Conservation (phyloP, 64 coral and sea anemone genomes). For the Exaiptasia diaphana region DNA sequence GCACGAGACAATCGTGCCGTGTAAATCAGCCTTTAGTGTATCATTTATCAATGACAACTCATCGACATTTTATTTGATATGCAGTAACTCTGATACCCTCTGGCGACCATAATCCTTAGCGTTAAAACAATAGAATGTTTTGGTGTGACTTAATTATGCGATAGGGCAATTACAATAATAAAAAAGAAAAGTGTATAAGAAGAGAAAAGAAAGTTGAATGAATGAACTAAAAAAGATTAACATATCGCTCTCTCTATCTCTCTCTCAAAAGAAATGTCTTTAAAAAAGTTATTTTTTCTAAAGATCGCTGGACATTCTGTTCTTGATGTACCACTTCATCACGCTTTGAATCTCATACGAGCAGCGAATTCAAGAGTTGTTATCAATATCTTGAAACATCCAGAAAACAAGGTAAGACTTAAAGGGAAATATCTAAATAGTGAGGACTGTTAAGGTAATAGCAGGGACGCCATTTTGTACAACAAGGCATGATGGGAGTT, state of each 20-base stretch:
- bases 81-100: too few species aligned
- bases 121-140: not conserved
- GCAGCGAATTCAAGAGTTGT: constrained; percentile 29
- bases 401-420: constrained; percentile 16
- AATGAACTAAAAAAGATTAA: not conserved
- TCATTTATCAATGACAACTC: too few species aligned
- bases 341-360: constrained; percentile 32
- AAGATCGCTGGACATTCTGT: constrained; percentile 15
- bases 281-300: not conserved
- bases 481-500: not conserved
- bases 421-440: not conserved
- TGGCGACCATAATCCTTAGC: too few species aligned
- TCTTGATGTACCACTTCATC: constrained; percentile 44
- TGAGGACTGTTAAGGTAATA: not conserved
- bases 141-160: not conserved
- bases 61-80: too few species aligned
- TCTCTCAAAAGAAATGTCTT: not conserved
- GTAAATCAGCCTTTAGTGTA: too few species aligned
- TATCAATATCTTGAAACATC: constrained; percentile 35
- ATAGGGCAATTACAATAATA: not conserved
- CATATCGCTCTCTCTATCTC: not conserved
- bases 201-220: not conserved
- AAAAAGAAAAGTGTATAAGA: not conserved
- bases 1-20: too few species aligned
- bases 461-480: too few species aligned